Evolutionary conservation across 92 coral and sea anemone species (phyloP), one percentile per base, ranked within the genome.

Genomic region (Porites cylindrica): DNA sequence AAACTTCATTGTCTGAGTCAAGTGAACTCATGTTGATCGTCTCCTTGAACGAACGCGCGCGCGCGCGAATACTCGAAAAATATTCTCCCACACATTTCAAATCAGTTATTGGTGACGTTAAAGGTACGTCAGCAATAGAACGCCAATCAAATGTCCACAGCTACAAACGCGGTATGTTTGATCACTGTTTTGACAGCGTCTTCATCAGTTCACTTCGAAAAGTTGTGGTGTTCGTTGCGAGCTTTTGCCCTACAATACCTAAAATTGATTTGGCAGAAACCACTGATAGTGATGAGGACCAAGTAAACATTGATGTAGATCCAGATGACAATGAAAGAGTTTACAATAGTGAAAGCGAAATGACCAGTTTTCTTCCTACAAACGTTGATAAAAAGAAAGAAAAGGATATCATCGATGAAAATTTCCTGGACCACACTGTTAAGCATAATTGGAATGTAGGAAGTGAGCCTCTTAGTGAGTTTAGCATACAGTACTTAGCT

Each of bases 381-480:
- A 89, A 92, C 17, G 79, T 78, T n/a, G 66, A 53, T 7, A 80
- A 68, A 51, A 72, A 72, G 53, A 79, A 63, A 21, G 89, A 89
- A 72, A 26, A 71, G 64, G 38, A 89, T 13, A 70, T 79, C 38
- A 82, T 86, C 67, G 19, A 21, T 12, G 84, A 56, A 8, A 51
- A 68, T 6, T 86, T 79, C 54, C 67, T 86, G 16, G 32, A 86
- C 13, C 38, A 21, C 4, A 62, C 81, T 29, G 38, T 47, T 52
- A 29, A 29, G 43, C 54, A 71, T 70, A 71, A 75, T 64, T 91
- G 91, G 94, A 81, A 59, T 64, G 76, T 89, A 23, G 90, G 51
- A 51, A 76, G 76, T 82, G 89, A 86, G 64, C 91, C 91, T 11
- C 73, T 93, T 23, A 93, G 83, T 90, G 96, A 86, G 61, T 90